These are phyloP conservation scores for Hylia prasina DNA, from an alignment of 2,113 vertebrate species.

Conservation along the genomic window DNA sequence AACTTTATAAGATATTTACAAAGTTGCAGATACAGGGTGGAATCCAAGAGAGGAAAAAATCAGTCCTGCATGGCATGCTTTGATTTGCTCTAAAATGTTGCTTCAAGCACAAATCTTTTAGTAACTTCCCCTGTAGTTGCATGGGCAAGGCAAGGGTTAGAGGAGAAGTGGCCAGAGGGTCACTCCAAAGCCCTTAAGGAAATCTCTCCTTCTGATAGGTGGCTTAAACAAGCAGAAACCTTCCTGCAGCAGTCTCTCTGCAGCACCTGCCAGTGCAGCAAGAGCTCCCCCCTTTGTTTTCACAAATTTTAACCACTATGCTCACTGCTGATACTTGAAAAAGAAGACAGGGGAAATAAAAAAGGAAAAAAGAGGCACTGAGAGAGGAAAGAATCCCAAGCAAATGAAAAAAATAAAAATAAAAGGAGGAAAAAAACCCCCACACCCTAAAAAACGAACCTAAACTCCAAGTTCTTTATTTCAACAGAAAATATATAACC, in stretches of 20 bases:
- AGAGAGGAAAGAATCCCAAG: fast-evolving
- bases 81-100: background rate
- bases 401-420: background rate
- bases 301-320: background rate
- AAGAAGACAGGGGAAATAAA: fast-evolving
- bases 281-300: slow-evolving; percentile 2
- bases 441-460: fast-evolving
- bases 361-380: background rate
- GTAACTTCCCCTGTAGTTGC: fast-evolving
- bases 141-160: background rate
- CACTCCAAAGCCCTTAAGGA: background rate
- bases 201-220: background rate
- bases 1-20: background rate
- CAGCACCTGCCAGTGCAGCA: background rate
- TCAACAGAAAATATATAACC: background rate
- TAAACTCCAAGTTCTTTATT: background rate
- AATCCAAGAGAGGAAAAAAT: background rate
- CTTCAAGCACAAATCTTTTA: background rate
- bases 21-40: background rate
- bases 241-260: background rate
- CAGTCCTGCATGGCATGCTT: background rate
- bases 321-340: background rate
- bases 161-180: background rate
- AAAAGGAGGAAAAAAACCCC: fast-evolving
- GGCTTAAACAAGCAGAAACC: background rate